A percentile compares a stretch with the other conserved stretches of the same genome.
These are phyloP conservation scores for Spisula solida DNA, from an alignment of 2,888 invertebrate genomes.

Conservation along the genomic window DNA sequence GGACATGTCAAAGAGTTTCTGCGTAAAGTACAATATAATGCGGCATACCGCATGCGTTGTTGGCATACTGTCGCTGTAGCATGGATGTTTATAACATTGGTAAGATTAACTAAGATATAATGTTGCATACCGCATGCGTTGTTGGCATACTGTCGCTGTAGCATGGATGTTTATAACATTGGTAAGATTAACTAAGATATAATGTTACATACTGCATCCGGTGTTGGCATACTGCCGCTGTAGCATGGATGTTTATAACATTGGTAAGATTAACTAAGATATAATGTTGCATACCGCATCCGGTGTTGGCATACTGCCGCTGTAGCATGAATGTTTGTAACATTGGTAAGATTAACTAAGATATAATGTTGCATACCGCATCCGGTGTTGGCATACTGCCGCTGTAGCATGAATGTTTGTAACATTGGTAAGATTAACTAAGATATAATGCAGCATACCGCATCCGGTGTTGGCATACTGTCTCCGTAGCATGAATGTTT, in stretches of 20 bases:
- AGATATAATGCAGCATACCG: conserved; percentile 36
- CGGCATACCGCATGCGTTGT: conserved; percentile 48
- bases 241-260: too few species aligned
- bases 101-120: conserved; percentile 14
- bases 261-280: too few species aligned
- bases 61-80: conserved; percentile 56
- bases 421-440: too few species aligned
- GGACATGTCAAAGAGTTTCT: not conserved
- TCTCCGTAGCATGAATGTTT: conserved; percentile 61
- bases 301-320: too few species aligned
- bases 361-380: conserved; percentile 35
- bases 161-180: not conserved
- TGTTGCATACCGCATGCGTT: too few species aligned
- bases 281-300: not conserved
- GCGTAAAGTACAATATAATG: not conserved
- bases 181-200: not conserved
- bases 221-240: too few species aligned
- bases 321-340: too few species aligned
- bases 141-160: not conserved
- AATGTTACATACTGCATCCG: not conserved
- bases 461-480: conserved; percentile 53
- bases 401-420: conserved; percentile 64
- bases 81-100: conserved; percentile 67
- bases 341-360: too few species aligned
- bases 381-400: conserved; percentile 51